Evolutionary conservation across 2,888 invertebrate species (phyloP).

Genomic region (Lordiphosa andalusiaca): DNA sequence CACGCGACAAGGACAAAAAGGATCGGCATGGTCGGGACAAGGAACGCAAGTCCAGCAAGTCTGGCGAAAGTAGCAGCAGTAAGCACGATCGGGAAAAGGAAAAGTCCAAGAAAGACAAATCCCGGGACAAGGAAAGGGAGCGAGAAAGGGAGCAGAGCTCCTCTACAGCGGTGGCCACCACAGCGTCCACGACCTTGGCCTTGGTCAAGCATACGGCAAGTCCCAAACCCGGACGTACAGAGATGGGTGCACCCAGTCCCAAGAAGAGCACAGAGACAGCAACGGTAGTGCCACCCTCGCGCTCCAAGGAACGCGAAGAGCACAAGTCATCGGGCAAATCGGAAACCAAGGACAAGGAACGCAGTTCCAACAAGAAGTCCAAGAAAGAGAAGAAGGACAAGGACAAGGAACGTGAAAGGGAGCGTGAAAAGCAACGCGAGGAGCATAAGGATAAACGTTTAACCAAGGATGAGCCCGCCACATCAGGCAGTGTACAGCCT

Average conservation of each 20-base stretch:
- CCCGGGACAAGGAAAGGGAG: slow-evolving; percentile 81
- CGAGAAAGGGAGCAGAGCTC: slow-evolving; percentile 79
- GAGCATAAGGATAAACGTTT: slow-evolving; percentile 73
- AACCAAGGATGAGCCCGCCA: slow-evolving; percentile 50
- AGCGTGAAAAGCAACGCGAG: slow-evolving; percentile 80
- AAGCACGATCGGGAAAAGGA: slow-evolving; percentile 81
- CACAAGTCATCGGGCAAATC: slow-evolving; percentile 48
- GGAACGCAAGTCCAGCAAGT: slow-evolving; percentile 79
- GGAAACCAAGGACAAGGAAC: slow-evolving; percentile 64
- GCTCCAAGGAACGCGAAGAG: slow-evolving; percentile 66
- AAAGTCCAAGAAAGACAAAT: slow-evolving; percentile 81
- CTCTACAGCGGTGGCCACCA: background rate
- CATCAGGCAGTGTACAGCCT: slow-evolving; percentile 4
- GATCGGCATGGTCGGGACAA: slow-evolving; percentile 82
- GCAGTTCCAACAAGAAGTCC: slow-evolving; percentile 80
- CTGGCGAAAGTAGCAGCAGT: slow-evolving; percentile 76
- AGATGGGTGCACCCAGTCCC: slow-evolving; percentile 52
- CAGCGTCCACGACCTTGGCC: slow-evolving; percentile 3
- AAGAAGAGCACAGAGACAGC: slow-evolving; percentile 41
- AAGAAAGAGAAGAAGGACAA: slow-evolving; percentile 84
- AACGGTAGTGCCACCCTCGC: slow-evolving; percentile 38
- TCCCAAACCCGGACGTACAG: slow-evolving; percentile 52
- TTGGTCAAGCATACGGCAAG: slow-evolving; percentile 58
- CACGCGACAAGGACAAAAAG: slow-evolving; percentile 83
- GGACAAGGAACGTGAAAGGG: slow-evolving; percentile 83